phyloP scores from a whole-genome alignment of 2,797 vertebrate species.

The Oreonectes daqikongensis region DNA sequence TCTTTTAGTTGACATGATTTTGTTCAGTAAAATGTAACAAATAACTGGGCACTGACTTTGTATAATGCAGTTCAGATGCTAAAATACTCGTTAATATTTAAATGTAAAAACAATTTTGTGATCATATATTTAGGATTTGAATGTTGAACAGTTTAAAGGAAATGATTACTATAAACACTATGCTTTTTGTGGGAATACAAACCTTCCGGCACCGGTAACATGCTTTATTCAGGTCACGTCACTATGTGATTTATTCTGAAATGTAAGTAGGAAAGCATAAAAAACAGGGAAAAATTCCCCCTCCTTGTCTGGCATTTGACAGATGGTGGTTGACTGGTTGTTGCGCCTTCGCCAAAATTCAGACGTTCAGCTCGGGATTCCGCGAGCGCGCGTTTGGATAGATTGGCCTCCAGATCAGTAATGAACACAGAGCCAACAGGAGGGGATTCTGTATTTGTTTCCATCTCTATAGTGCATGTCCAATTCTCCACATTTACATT shows the following conservation, averaged over 20 bases:
- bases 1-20: neutral
- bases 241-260: slow-evolving; percentile 42
- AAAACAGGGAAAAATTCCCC: neutral
- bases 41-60: neutral
- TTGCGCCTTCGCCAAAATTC: slow-evolving; percentile 32
- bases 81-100: neutral
- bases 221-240: slow-evolving; percentile 42
- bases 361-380: slow-evolving; percentile 18
- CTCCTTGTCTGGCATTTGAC: slow-evolving; percentile 47
- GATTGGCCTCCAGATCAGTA: slow-evolving; percentile 38
- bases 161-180: neutral
- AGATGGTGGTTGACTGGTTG: slow-evolving; percentile 56
- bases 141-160: neutral
- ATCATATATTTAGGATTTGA: neutral
- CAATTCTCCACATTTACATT: slow-evolving; percentile 6
- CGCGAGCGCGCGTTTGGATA: slow-evolving; percentile 1
- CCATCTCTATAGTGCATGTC: slow-evolving; percentile 14
- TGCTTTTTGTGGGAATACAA: neutral
- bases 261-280: neutral
- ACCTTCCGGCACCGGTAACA: neutral
- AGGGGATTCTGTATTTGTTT: slow-evolving; percentile 28
- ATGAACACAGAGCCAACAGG: slow-evolving; percentile 29
- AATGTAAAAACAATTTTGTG: neutral
- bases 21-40: neutral
- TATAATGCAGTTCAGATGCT: neutral